Evolutionary conservation across 2,113 vertebrate species (phyloP).

Genomic region (Rhegmatorhina hoffmannsi): DNA sequence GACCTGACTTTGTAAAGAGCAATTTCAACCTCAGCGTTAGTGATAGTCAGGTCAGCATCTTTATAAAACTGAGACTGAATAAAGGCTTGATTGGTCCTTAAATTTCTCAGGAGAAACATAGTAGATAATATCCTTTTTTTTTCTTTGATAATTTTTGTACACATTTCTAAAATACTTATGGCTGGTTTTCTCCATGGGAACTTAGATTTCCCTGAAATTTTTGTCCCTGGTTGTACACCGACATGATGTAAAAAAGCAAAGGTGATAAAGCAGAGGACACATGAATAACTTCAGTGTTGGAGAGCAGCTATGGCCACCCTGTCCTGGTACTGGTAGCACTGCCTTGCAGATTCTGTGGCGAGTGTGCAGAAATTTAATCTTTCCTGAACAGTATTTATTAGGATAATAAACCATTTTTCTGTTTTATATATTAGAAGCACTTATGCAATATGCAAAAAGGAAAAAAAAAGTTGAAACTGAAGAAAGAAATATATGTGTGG

Average conservation of each 20-base stretch:
- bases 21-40: not conserved
- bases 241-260: not conserved
- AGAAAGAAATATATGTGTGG: not conserved
- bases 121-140: not conserved
- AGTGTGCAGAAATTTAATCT: conserved; percentile 22
- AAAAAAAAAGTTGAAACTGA: not conserved
- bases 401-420: conserved; percentile 5
- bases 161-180: not conserved
- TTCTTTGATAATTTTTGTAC: not conserved
- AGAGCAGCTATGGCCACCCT: not conserved
- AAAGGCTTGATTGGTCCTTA: not conserved
- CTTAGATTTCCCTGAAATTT: not conserved
- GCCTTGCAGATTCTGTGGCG: not conserved
- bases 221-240: not conserved
- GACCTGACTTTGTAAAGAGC: not conserved
- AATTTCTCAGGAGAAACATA: not conserved
- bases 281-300: not conserved
- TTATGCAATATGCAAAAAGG: not conserved
- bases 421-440: not conserved
- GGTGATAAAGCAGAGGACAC: not conserved
- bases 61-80: not conserved
- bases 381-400: not conserved
- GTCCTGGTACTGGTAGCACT: not conserved
- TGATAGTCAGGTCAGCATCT: not conserved
- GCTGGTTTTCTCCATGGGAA: not conserved